These are phyloP conservation scores for Oryzias celebensis DNA, from an alignment of 2,113 vertebrate species.

Conservation along the genomic window DNA sequence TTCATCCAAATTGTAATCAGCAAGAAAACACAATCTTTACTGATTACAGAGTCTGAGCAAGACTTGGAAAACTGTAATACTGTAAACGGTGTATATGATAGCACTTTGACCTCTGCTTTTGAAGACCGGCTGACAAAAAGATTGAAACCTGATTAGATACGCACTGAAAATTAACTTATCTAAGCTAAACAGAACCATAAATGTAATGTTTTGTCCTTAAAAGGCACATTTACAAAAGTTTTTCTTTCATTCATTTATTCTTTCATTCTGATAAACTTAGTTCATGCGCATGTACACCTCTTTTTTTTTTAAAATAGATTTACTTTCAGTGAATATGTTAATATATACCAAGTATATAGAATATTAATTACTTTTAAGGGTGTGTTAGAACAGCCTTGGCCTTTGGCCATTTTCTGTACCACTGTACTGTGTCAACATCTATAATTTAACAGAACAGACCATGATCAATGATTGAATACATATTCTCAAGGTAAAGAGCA, in stretches of 20 bases:
- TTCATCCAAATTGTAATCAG: constrained; percentile 33
- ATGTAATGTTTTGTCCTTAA: background rate
- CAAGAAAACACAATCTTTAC: constrained; percentile 69
- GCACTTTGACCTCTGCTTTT: constrained; percentile 65
- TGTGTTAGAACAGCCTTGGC: constrained; percentile 6
- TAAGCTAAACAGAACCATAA: background rate
- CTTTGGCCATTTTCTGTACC: constrained; percentile 16
- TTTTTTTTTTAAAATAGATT: no score
- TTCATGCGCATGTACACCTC: no score
- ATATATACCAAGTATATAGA: constrained; percentile 6
- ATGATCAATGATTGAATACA: constrained; percentile 19
- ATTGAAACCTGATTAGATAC: constrained; percentile 64
- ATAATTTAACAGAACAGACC: constrained; percentile 25
- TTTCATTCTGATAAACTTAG: no score
- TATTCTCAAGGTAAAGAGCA: constrained; percentile 6
- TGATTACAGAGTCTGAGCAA: constrained; percentile 41
- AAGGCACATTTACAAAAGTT: background rate
- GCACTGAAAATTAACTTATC: constrained; percentile 21
- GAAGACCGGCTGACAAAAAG: constrained; percentile 43
- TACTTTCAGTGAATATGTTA: no score
- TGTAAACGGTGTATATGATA: constrained; percentile 38
- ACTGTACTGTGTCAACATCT: constrained; percentile 31
- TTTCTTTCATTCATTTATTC: no score
- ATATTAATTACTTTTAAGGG: constrained; percentile 4
- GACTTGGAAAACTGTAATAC: constrained; percentile 40